These are phyloP conservation scores for Cotesia vestalis DNA, from an alignment of 1,140 invertebrate genomes.

Conservation along the genomic window DNA sequence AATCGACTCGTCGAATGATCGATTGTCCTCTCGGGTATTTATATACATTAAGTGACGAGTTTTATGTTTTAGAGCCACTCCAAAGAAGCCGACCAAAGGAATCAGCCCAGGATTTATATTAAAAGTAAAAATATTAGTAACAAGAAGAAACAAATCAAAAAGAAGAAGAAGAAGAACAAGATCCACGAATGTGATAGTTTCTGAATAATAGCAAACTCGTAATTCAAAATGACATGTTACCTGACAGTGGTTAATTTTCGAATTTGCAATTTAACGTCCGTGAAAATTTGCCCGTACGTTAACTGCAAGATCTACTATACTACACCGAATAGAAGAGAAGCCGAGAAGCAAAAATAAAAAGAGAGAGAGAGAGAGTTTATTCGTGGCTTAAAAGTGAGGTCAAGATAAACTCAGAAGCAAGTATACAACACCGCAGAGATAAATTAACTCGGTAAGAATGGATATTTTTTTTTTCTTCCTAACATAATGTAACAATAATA, in stretches of 20 bases:
- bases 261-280: constrained; percentile 10
- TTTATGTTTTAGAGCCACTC: too few species aligned
- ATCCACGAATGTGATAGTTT: constrained; percentile 15
- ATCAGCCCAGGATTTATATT: background rate
- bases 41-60: background rate
- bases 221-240: background rate
- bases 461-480: too few species aligned
- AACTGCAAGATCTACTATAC: background rate
- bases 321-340: background rate
- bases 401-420: constrained; percentile 4
- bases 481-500: too few species aligned
- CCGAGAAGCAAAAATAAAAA: background rate
- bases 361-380: background rate
- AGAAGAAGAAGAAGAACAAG: background rate
- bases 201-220: constrained; percentile 2
- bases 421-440: too few species aligned
- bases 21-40: background rate
- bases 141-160: background rate
- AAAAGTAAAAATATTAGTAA: background rate
- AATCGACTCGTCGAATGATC: constrained; percentile 12
- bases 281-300: constrained; percentile 19
- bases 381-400: background rate
- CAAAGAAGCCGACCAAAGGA: background rate
- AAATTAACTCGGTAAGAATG: too few species aligned
- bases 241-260: constrained; percentile 15